These are phyloP conservation scores for Mylabris phalerata DNA, from an alignment of 1,140 invertebrate genomes.

Conservation along the genomic window DNA sequence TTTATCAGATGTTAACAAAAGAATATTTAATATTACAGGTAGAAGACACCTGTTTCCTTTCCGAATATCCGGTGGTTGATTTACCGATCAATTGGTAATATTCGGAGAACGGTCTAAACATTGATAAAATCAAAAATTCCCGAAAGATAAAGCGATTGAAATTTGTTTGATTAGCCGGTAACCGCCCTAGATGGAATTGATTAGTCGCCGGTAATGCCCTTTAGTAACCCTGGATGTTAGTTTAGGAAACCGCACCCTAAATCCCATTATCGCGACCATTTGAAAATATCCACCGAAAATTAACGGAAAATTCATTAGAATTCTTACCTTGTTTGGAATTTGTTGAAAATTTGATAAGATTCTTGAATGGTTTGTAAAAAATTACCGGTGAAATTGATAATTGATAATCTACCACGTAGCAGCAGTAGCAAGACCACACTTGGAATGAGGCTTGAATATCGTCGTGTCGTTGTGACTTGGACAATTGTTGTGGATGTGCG, in stretches of 20 bases:
- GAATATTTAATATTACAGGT: constrained; percentile 6
- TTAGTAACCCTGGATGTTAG: too few species aligned
- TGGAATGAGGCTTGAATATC: constrained; percentile 1
- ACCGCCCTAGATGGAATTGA: too few species aligned
- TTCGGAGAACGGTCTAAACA: too few species aligned
- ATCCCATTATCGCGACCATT: not conserved
- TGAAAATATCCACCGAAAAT: not conserved
- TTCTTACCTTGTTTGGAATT: not conserved
- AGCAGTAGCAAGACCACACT: constrained; percentile 3
- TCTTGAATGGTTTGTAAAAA: too few species aligned
- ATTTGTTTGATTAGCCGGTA: too few species aligned
- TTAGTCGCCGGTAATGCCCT: too few species aligned
- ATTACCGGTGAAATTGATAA: too few species aligned
- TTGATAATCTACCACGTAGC: not conserved
- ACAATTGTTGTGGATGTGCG: constrained; percentile 7
- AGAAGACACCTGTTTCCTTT: constrained; percentile 12
- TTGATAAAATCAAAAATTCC: too few species aligned
- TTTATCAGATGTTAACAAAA: too few species aligned
- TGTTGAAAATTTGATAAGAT: not conserved
- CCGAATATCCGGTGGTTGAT: constrained; percentile 6
- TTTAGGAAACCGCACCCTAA: constrained; percentile 9
- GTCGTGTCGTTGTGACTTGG: not conserved
- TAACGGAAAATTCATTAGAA: not conserved
- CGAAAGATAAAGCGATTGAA: too few species aligned
- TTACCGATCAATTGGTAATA: not conserved